A percentile compares a stretch with the other conserved stretches of the same genome.
phyloP scores from a whole-genome alignment of 2,888 invertebrate species.

The Amphipoea oculea region DNA sequence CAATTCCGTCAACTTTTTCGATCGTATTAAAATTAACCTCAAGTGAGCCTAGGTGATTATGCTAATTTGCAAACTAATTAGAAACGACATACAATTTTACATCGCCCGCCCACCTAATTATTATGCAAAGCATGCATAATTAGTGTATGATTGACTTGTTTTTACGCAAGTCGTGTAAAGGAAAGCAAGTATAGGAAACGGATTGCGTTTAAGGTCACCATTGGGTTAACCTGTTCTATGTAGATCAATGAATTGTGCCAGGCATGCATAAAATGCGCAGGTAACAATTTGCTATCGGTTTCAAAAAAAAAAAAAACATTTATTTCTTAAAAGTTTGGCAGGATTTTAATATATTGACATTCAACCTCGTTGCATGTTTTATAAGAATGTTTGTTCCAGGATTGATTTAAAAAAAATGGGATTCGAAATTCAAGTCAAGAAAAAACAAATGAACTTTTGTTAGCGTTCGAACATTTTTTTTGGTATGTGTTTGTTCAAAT shows the following conservation, averaged over 20 bases:
- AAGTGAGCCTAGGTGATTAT: conserved; percentile 17
- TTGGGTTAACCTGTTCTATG: conserved; percentile 71
- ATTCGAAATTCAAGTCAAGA: conserved; percentile 15
- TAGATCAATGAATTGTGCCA: conserved; percentile 64
- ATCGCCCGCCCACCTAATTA: conserved; percentile 42
- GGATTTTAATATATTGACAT: not conserved
- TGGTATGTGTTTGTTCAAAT: not conserved
- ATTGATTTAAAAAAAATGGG: not conserved
- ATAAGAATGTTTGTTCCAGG: not conserved
- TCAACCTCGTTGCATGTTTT: conserved; percentile 8
- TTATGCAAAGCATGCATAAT: conserved; percentile 56
- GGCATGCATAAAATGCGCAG: conserved; percentile 20
- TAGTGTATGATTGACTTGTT: conserved; percentile 57
- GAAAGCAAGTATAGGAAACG: conserved; percentile 82
- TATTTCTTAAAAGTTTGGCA: not conserved
- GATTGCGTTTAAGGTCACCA: conserved; percentile 75
- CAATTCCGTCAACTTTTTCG: not conserved
- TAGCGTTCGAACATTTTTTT: not conserved
- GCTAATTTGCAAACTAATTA: conserved; percentile 36
- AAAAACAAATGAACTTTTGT: not conserved
- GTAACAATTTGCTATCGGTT: conserved; percentile 9
- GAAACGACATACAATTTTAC: conserved; percentile 27
- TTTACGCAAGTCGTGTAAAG: conserved; percentile 74
- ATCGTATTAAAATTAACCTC: not conserved
- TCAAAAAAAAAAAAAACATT: not conserved